Percentiles rank a stretch among this genome's conserved stretches.
Conservation (phyloP, 2,113 vertebrate species). For the Myiopsitta monachus region DNA sequence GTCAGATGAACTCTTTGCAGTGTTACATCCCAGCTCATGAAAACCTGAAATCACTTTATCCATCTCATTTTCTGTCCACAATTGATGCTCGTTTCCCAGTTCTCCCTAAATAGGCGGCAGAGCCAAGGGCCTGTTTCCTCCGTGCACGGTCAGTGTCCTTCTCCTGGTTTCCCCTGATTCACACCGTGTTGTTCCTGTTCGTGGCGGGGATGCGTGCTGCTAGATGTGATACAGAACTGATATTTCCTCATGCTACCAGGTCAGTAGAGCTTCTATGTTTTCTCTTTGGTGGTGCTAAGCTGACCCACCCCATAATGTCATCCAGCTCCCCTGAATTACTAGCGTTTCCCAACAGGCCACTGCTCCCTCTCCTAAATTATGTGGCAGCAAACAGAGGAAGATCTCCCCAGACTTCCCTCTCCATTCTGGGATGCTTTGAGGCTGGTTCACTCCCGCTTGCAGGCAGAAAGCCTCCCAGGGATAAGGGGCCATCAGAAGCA, state of each 20-base stretch:
- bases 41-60: slow-evolving; percentile 12
- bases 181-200: fast-evolving
- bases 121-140: neutral
- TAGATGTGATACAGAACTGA: neutral
- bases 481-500: neutral
- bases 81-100: neutral
- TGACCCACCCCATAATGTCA: neutral
- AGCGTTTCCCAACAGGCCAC: neutral
- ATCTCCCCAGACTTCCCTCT: neutral
- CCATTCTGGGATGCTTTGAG: neutral
- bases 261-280: neutral
- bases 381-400: neutral
- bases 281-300: neutral
- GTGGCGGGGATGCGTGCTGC: neutral
- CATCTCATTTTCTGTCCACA: neutral
- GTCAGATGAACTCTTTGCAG: neutral
- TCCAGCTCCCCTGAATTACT: neutral
- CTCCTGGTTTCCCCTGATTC: fast-evolving
- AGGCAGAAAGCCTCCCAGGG: neutral
- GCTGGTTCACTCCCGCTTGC: fast-evolving
- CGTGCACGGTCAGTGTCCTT: fast-evolving
- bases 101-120: neutral
- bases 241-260: fast-evolving
- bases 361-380: neutral
- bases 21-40: neutral